These are phyloP conservation scores for Drosophila eugracilis DNA, from an alignment of 1,140 invertebrate genomes.

Conservation along the genomic window DNA sequence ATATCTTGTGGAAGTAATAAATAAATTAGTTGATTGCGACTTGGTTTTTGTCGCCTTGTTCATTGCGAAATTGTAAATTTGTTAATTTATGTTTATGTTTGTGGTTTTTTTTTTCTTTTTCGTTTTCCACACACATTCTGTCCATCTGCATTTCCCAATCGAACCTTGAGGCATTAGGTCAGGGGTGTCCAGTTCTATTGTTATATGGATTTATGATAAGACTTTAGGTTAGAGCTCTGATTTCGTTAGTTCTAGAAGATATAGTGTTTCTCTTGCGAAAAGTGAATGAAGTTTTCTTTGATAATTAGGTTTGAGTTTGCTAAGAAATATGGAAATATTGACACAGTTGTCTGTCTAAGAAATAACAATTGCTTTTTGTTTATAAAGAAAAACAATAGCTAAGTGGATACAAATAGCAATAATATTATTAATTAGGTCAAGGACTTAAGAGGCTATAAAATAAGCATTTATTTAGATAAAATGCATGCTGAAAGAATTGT, in stretches of 20 bases:
- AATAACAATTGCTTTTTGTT: neutral
- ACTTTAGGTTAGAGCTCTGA: neutral
- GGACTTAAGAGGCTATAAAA: neutral
- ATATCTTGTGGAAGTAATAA: neutral
- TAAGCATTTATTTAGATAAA: neutral
- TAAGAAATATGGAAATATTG: neutral
- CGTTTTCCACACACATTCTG: conserved; percentile 2
- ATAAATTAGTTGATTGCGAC: neutral
- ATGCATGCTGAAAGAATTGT: neutral
- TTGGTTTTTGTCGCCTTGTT: conserved; percentile 69
- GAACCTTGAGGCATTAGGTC: conserved; percentile 4
- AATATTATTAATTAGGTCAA: neutral
- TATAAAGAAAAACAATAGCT: neutral
- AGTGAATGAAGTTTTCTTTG: neutral
- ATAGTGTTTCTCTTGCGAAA: neutral
- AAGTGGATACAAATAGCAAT: neutral
- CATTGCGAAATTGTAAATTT: conserved; percentile 76
- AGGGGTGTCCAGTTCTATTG: conserved; percentile 1
- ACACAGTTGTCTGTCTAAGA: neutral
- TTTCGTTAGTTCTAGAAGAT: no score
- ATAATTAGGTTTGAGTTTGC: neutral
- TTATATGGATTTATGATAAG: neutral
- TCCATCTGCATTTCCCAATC: conserved; percentile 1
- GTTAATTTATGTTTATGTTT: conserved; percentile 39
- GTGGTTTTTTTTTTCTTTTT: neutral